A percentile compares a stretch with the other conserved stretches of the same genome.
phyloP scores from a whole-genome alignment of 2,888 invertebrate genomes.

The Melanostoma mellinum region DNA sequence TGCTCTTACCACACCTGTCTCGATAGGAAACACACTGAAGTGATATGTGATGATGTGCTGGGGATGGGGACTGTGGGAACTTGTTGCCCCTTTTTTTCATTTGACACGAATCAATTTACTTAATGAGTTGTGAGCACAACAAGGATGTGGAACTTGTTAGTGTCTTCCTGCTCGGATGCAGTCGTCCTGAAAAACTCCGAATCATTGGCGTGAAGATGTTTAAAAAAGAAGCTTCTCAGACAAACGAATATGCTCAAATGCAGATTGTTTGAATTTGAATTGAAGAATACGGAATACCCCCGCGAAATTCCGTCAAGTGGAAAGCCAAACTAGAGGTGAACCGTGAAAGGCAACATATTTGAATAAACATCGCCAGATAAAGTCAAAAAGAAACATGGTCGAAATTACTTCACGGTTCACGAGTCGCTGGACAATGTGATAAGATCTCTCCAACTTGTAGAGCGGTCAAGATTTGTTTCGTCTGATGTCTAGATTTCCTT shows the following conservation, averaged over 20 bases:
- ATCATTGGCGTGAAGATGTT: conserved; percentile 72
- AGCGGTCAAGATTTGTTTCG: conserved; percentile 62
- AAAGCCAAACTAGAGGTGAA: conserved; percentile 64
- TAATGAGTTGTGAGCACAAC: conserved; percentile 61
- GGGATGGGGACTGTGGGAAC: conserved; percentile 60
- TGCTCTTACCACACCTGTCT: conserved; percentile 58
- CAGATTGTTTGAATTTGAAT: conserved; percentile 41
- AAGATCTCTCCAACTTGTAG: conserved; percentile 57
- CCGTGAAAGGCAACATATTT: conserved; percentile 60
- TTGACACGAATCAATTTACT: conserved; percentile 69
- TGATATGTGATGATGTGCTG: background rate
- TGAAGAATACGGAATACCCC: conserved; percentile 11
- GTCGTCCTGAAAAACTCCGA: conserved; percentile 71
- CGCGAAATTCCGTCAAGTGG: conserved; percentile 68
- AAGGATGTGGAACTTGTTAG: conserved; percentile 67
- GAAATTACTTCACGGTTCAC: conserved; percentile 69
- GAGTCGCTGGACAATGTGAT: conserved; percentile 52
- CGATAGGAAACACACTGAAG: conserved; percentile 39
- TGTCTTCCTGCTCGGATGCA: conserved; percentile 64
- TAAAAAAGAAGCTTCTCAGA: conserved; percentile 13
- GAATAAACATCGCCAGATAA: conserved; percentile 51
- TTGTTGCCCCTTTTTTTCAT: conserved; percentile 54
- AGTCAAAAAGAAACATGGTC: conserved; percentile 34
- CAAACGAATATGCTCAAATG: conserved; percentile 21
- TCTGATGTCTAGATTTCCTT: conserved; percentile 32